Evolutionary conservation across 2,113 vertebrate genomes (phyloP), one percentile per base, ranked within the genome.

Genomic region (Oophaga pumilio): DNA sequence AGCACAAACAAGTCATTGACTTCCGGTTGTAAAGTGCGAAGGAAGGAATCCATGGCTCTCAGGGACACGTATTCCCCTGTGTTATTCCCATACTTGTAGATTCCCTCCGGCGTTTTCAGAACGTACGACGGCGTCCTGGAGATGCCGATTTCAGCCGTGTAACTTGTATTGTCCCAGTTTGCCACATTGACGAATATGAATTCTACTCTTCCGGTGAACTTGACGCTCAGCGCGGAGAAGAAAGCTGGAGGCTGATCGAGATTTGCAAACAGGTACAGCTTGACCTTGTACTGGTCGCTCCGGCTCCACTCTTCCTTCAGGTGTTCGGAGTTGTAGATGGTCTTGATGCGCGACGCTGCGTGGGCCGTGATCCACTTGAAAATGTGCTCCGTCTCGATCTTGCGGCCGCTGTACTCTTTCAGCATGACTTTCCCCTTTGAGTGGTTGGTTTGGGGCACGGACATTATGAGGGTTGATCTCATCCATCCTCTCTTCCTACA

Each of bases 391-490:
- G 95, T 96, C 89, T 98, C 97, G 0, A 96, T 92, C 87, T 85
- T 96, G 24, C 89, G 94, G 59, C 98, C 97, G 0, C 89, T 94
- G 85, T 99, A 99, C 74, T 99, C 97, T 90, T 98, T 99, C 0
- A 99, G 95, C 96, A 98, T 97, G 26, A 99, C 98, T 90, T 97
- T 99, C 4, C 98, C 98, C 91, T 99, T 99, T 4, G 98, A 99
- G 3, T 98, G 97, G 0, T 95, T 98, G 0, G 98, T 99, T 89
- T 99, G 98, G 0, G 98, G 98, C 78, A 99, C 97, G 0, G 98
- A 98, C 97, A 99, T 99, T 88, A 99, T 97, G 88, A 99, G 95
- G 0, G 97, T 99, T 89, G 98, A 99, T 83, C 94, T 96, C 77
- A 97, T 92, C 98, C 98, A 99, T 82, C 97, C 97, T 43, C 98